Base-by-base conservation (phyloP, 2,888 invertebrate species). In the Stenichneumon culpator region DNA sequence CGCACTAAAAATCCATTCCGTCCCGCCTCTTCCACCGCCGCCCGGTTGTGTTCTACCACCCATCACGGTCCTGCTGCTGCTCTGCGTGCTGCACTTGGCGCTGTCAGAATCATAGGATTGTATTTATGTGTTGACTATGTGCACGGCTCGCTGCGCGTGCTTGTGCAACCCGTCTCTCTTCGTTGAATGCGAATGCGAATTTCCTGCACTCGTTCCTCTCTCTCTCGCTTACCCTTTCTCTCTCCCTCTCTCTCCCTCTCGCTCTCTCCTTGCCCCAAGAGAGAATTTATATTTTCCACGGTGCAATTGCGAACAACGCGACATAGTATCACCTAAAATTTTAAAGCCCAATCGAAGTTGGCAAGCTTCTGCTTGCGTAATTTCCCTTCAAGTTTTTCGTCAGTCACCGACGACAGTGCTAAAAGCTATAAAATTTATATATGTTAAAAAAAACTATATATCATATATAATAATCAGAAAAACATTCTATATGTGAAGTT, bases 51-150 rank as follows among this genome's bases (percentile, higher is more conserved):
- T 36, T 32, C 60, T 25, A 44, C 22, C 7, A 60, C 44, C 44
- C n/a, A 68, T 32, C 47, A 54, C 60, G 68, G 14, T 60, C 69
- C 57, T 52, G 22, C 44, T 50, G 16, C 44, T 50, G 39, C 11
- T 57, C 32, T 22, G 22, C 50, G 36, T 19, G 32, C 67, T 57
- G 73, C 78, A 73, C 82, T 83, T 79, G 67, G 47, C 69, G 75
- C 88, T 90, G 90, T 90, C 90, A 90, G 86, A 90, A 86, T 90
- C 90, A 90, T 78, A 83, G 87, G 86, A 90, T 89, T 90, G 89
- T 78, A 82, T 90, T 90, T 90, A 90, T 87, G 88, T 87, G 83
- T 47, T 82, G 87, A 87, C 88, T 88, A 88, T 82, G 84, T 85
- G 72, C 88, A 82, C 87, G 86, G 87, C 85, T 84, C 87, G 86